Conservation (phyloP, 2,113 vertebrate species). For the Gobius niger region DNA sequence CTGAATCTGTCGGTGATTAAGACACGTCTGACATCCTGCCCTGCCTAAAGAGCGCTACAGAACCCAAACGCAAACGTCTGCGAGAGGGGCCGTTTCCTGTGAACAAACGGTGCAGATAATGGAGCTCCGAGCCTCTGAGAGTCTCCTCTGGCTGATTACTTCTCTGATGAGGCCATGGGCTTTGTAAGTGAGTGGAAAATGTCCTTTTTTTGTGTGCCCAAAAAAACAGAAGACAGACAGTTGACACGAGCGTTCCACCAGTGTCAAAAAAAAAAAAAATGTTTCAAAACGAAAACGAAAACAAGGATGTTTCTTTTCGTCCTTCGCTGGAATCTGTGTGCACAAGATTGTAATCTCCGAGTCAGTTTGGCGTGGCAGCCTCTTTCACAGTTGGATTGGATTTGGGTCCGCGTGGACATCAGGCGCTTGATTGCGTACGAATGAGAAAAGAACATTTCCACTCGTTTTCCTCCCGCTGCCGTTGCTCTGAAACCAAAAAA, state of each 20-base stretch:
- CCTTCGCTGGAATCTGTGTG: conserved; percentile 1
- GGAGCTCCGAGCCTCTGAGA: conserved; percentile 7
- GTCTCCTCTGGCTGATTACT: conserved; percentile 22
- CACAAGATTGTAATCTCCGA: conserved; percentile 9
- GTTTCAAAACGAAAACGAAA: too few relatives aligned
- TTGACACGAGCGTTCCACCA: conserved; percentile 5
- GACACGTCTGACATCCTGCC: background rate
- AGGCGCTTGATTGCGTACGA: conserved; percentile 7
- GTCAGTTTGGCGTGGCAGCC: conserved; percentile 6
- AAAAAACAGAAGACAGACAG: conserved; percentile 11
- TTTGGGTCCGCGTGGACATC: conserved; percentile 6
- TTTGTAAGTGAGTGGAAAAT: conserved; percentile 8
- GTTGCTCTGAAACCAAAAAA: background rate
- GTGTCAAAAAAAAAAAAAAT: conserved; percentile 2
- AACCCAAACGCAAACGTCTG: background rate
- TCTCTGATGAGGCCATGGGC: conserved; percentile 21
- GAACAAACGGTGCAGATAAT: conserved; percentile 23
- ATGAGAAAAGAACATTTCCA: conserved; percentile 4
- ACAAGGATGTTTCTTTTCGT: background rate
- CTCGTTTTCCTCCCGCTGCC: background rate
- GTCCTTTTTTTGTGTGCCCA: background rate
- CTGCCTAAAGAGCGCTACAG: background rate
- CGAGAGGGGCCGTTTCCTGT: conserved; percentile 10
- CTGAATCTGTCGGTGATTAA: background rate
- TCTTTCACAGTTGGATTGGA: conserved; percentile 27